A percentile compares a stretch with the other conserved stretches of the same genome.
Conservation (phyloP, 2,113 vertebrate species). For the Chaetops frenatus region DNA sequence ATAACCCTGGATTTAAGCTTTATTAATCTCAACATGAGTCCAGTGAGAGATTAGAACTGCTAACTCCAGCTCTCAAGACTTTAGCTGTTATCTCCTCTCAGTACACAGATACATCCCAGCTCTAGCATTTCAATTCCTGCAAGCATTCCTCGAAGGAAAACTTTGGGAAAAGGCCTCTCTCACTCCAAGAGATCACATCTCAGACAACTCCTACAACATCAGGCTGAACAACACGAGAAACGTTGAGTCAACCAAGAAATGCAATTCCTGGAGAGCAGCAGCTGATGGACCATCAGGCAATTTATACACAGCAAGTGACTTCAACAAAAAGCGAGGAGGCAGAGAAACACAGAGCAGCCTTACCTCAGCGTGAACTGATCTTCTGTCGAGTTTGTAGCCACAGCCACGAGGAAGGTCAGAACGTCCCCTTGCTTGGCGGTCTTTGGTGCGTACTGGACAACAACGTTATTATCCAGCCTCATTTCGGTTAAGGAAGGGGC, state of each 20-base stretch:
- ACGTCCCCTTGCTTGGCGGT: constrained; percentile 79
- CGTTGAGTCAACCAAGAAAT: not conserved
- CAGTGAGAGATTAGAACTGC: not conserved
- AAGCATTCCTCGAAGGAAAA: not conserved
- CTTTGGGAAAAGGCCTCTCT: not conserved
- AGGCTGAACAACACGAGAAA: not conserved
- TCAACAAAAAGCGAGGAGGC: not conserved
- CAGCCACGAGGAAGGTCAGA: constrained; percentile 82
- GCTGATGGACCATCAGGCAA: not conserved
- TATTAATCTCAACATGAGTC: not conserved
- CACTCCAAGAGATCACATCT: not conserved
- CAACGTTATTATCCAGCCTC: constrained; percentile 79
- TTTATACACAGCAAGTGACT: not conserved
- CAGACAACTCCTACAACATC: not conserved
- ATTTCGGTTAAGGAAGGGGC: constrained; percentile 76
- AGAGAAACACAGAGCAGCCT: not conserved
- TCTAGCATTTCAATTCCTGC: not conserved
- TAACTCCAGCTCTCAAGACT: not conserved
- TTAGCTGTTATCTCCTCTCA: not conserved
- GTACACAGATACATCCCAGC: not conserved
- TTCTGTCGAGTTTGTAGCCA: constrained; percentile 78
- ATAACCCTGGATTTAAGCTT: not conserved
- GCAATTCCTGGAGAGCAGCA: not conserved
- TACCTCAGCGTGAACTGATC: constrained; percentile 89
- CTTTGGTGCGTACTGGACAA: constrained; percentile 77